Evolutionary conservation across 2,888 invertebrate genomes (phyloP), one percentile per base, ranked within the genome.

Genomic region (Agonopterix alstromeriana): DNA sequence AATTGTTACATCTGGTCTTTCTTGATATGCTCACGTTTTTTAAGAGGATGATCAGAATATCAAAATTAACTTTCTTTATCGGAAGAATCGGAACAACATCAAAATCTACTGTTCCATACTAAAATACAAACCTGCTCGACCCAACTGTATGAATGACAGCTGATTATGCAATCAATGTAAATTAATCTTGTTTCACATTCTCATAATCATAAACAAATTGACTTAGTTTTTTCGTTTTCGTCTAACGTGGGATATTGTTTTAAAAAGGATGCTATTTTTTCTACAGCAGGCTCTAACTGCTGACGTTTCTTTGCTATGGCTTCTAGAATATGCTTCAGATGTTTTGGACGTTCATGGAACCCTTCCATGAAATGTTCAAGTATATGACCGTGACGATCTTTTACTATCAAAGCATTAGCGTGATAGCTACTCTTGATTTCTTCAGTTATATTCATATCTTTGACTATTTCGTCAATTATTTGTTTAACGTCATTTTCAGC

Each of bases 251-350:
- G 40, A 35, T 61, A 54, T 40, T 63, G 48, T 9, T 60, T 44
- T 8, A 73, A 44, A 17, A 53, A 41, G 2, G 10, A 8, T 3
- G 42, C 51, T 17, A 62, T 47, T 35, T 52, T 48, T n/a, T 54
- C 42, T 2, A 68, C 53, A 1, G 47, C 12, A 7, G 63, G 64
- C 43, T 63, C 56, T 41, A 75, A 52, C 11, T 47, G 40, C 3
- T 52, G 38, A 4, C 63, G 61, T 0, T 48, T 49, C 4, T 36
- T n/a, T 3, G 46, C 48, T n/a, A 77, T 53, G 41, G 65, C 60
- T n/a, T 65, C 46, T 14, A 80, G 40, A 17, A 73, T 56, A 48
- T 78, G 61, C 47, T 60, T 56, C n/a, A 79, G 56, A 60, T 76
- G 73, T 35, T 52, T 41, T 1, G 76, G 71, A 2, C 63, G 62